A percentile compares a stretch with the other conserved stretches of the same genome.
These are phyloP conservation scores for Athripsodes cinereus DNA, from an alignment of 2,888 invertebrate genomes.

Conservation along the genomic window DNA sequence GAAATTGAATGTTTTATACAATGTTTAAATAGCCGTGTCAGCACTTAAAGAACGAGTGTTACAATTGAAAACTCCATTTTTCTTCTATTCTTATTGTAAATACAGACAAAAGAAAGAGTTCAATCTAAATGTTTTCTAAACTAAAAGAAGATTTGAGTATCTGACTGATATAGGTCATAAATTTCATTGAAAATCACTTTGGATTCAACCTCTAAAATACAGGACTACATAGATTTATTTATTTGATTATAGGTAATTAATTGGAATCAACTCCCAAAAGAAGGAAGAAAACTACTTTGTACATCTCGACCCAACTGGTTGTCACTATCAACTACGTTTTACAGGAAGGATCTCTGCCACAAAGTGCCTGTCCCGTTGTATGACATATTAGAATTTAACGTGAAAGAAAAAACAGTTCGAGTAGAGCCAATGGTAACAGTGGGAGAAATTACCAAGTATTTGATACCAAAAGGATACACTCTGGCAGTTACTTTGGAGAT, in stretches of 20 bases:
- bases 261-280: constrained; percentile 47
- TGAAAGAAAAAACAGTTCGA: constrained; percentile 50
- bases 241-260: constrained; percentile 41
- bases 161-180: no score
- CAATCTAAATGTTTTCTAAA: no score
- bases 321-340: constrained; percentile 62
- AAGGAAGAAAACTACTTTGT: constrained; percentile 51
- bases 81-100: background rate
- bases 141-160: no score
- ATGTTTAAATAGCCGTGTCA: background rate
- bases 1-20: background rate
- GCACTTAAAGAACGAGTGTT: background rate
- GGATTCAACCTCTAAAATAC: no score
- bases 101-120: no score
- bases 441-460: constrained; percentile 56
- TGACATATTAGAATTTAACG: constrained; percentile 55
- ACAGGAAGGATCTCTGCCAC: constrained; percentile 57
- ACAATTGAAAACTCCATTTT: background rate
- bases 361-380: constrained; percentile 57
- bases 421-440: constrained; percentile 66
- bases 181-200: no score
- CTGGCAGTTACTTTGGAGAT: constrained; percentile 63
- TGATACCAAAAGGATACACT: constrained; percentile 61
- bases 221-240: no score
- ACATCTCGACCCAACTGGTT: constrained; percentile 66